Evolutionary conservation across 2,113 vertebrate species (phyloP), one percentile per base, ranked within the genome.

Genomic region (Setophaga kirtlandii): DNA sequence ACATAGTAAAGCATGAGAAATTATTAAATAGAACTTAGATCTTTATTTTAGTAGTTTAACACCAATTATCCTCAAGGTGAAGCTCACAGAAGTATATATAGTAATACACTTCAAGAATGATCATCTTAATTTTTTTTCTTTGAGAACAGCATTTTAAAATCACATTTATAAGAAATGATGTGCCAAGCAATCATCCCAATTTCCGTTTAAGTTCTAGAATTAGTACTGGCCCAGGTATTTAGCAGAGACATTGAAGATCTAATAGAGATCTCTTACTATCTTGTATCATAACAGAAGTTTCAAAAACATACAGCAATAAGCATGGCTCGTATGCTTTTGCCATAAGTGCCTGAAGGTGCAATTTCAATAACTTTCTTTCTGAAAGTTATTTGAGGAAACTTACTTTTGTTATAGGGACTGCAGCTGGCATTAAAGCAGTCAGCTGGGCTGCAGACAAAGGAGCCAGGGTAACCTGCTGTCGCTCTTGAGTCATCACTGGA

Each of bases 341-440:
- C 15, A 6, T 60, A 58, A 52, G 22, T 49, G 50, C 27, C 47
- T 41, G 55, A 63, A 52, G 70, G 47, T 79, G 24, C 5, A 37
- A 65, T 62, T 78, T 71, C 60, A 78, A 10, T 42, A 24, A 15
- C 3, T 87, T 71, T 33, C 31, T 30, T 89, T 62, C n/a, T 17
- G 14, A 9, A 68, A 35, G 33, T 62, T 65, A 76, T 47, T 56
- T 88, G 49, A 90, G 52, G 37, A 87, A 67, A 97, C 98, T 97
- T 97, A 98, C 98, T 93, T 98, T 98, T 35, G 89, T 87, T 63
- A 93, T 73, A 35, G 97, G 88, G 63, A 97, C 97, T 74, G 96
- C 91, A 64, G 98, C 41, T 81, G 97, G 92, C 58, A 62, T 94
- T 35, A 92, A 47, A 56, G 91, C 93, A 42, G 93, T 81, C 15